Base-by-base conservation (phyloP, 2,888 invertebrate genomes). In the Liodrosophila aerea region DNA sequence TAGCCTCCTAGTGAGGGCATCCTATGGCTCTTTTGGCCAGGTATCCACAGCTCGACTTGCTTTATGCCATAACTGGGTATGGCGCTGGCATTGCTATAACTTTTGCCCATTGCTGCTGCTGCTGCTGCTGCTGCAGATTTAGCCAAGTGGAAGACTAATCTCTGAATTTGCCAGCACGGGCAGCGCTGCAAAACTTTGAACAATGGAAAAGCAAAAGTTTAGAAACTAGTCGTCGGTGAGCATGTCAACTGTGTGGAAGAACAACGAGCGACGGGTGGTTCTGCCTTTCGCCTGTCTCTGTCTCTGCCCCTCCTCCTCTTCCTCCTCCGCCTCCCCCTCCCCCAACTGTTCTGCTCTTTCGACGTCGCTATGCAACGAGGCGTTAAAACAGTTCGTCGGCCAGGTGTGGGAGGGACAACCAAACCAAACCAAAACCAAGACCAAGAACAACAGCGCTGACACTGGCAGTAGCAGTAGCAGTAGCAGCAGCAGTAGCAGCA, bases 111-210 rank as follows among this genome's bases (percentile, higher is more conserved):
- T 78, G 76, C 69, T 71, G 74, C 64, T 66, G 22, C 22, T 22
- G 22, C 22, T 45, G 44, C 51, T 18, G 31, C 29, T 50, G 74
- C 64, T 66, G 22, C 5, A 22, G 78, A 85, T 58, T 86, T 81
- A 86, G 70, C 86, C 72, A 85, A 86, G 87, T 78, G 86, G 75
- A 86, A 86, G 81, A 83, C 87, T 85, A 85, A 86, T 85, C 80
- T 81, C 73, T 63, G 76, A 76, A 82, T 80, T 83, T 71, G 54
- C 63, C 68, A 73, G 73, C 70, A 64, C 43, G 22, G 37, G 40
- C 59, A 49, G 36, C 54, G 27, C 47, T 37, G 52, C 53, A 67
- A 70, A 80, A 85, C 71, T 85, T 80, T 76, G 73, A 83, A 80
- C 80, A 80, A 80, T 80, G 83, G 70, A 58, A 59, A 70, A 65